Evolutionary conservation across 2,113 vertebrate species (phyloP), one percentile per base, ranked within the genome.

Genomic region (Nettapus auritus): DNA sequence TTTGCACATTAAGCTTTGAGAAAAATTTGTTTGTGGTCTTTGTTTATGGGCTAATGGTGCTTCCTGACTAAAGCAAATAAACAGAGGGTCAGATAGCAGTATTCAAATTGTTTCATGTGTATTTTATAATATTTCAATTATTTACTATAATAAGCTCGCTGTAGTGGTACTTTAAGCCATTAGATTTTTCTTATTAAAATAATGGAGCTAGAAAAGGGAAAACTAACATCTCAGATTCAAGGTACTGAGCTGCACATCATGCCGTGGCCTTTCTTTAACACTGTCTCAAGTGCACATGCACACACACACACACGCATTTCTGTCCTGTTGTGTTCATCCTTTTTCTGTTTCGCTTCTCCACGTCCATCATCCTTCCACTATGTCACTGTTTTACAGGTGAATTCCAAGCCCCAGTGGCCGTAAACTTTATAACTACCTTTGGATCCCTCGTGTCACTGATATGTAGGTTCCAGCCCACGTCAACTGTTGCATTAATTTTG

Each of bases 321-420:
- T 34, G 23, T 29, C 77, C 23, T 10, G 5, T 33, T 53, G 1
- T 18, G 11, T 23, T 56, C 52, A 4, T 34, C 16, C 0, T 9
- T 38, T 28, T 26, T 33, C 52, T 63, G 23, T 42, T 73, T n/a
- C 29, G 17, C 44, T 76, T 42, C 62, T 67, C 62, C 46, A 17
- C 0, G 2, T 67, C 56, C 77, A 1, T n/a, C 29, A 6, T 44
- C 56, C 44, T 33, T n/a, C 38, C 17, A 0, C 15, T 13, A 7
- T 31, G 42, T 16, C 31, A 2, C 57, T 66, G 23, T 6, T 64
- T 42, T 92, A 70, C 9, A 2, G 13, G 42, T 34, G 62, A 40
- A 0, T 63, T 28, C 70, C 78, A 38, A 63, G 8, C 50, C 18
- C 4, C 12, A 1, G 19, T 31, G 56, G 15, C 31, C 42, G 0